phyloP scores from a whole-genome alignment of 2,113 vertebrate genomes.

The Engystomops pustulosus region DNA sequence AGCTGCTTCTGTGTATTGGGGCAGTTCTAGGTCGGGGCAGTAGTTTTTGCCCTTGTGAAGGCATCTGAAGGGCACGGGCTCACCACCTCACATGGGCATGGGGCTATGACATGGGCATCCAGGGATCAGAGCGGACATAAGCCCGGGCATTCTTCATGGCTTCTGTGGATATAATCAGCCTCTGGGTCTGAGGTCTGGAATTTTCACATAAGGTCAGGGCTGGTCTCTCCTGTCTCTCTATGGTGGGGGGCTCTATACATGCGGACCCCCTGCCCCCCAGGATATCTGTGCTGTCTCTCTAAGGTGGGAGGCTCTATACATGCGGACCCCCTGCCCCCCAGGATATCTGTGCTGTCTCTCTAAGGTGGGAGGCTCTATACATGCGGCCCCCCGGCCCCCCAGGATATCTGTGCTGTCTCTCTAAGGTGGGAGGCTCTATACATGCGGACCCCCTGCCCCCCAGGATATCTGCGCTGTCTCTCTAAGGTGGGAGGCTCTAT shows the following conservation, averaged over 20 bases:
- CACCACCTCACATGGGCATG: too few species aligned
- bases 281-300: too few species aligned
- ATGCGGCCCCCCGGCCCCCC: neutral
- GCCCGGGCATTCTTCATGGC: neutral
- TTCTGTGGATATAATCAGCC: neutral
- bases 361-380: constrained; percentile 10
- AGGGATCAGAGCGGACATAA: too few species aligned
- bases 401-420: too few species aligned
- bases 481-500: constrained; percentile 12
- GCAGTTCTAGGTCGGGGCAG: too few species aligned
- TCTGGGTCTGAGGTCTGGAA: constrained; percentile 4
- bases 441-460: neutral
- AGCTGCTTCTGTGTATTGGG: too few species aligned
- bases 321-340: neutral
- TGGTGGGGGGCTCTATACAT: constrained; percentile 19
- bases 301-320: constrained; percentile 16
- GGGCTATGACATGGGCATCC: too few species aligned
- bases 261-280: neutral
- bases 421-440: constrained; percentile 11
- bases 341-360: too few species aligned
- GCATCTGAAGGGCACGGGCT: too few species aligned
- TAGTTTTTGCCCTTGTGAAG: too few species aligned
- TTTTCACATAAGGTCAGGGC: constrained; percentile 31
- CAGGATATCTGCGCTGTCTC: too few species aligned
- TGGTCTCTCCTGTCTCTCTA: too few species aligned